Base-by-base conservation (phyloP, 2,888 invertebrate genomes). In the Agrenia bidenticulata region DNA sequence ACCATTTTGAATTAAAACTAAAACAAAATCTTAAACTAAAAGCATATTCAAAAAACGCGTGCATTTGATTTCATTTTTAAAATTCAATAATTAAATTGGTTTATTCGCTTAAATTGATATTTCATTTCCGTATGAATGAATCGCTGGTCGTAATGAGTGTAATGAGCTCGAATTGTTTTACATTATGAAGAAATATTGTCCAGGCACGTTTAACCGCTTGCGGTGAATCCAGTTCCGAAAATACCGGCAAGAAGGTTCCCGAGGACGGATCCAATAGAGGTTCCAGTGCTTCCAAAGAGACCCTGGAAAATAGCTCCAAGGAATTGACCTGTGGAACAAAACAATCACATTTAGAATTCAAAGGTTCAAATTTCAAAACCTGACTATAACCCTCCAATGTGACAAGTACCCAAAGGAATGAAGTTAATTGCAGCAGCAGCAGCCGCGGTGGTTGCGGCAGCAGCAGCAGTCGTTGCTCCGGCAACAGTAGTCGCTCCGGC, bases 391-490 rank as follows among this genome's bases (percentile, higher is more conserved):
- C 5, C 5, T 45, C n/a, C 4, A 32, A 32, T 32, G 32, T 11
- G 11, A 32, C 32, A 11, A 32, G 32, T 45, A 45, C 51, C 51
- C 11, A 55, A 27, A 4, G 55, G 55, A 32, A 55, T 55, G 55
- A 55, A 7, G n/a, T 55, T 55, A 2, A 55, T 26, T 17, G 2
- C 4, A 27, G 55, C 32, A 27, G 15, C 32, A 13, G 55, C 32
- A 13, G 55, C 17, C 4, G 55, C 32, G 11, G 55, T 32, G 5
- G 55, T 27, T 15, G 55, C 27, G 4, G 13, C 27, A 26, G 24
- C 24, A 26, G 27, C 27, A 11, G 55, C 19, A 5, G 53, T 53
- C 7, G 19, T 53, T 19, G 24, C 53, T 11, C n/a, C n/a, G n/a
- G n/a, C n/a, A n/a, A n/a, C n/a, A n/a, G n/a, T n/a, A n/a, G n/a